Evolutionary conservation across 2,113 vertebrate genomes (phyloP).

Genomic region (Cavia aperea): DNA sequence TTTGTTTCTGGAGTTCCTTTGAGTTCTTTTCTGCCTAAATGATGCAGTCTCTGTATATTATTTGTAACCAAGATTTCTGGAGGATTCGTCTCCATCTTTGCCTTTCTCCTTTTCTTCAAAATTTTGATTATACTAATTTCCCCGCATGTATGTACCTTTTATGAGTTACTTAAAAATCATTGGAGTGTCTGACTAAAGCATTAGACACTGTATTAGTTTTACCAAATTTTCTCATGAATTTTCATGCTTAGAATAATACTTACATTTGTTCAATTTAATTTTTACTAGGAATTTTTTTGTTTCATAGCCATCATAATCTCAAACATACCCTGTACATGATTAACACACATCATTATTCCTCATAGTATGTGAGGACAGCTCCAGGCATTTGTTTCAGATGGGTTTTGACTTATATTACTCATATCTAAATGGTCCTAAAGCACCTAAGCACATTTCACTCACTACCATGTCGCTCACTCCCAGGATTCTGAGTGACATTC

Average conservation of each 20-base stretch:
- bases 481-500: neutral
- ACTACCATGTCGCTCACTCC: neutral
- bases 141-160: neutral
- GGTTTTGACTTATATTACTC: constrained; percentile 36
- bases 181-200: neutral
- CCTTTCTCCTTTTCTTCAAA: neutral
- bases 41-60: neutral
- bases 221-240: neutral
- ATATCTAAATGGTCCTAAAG: neutral
- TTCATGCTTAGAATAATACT: constrained; percentile 17
- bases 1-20: neutral
- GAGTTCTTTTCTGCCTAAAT: neutral
- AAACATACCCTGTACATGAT: neutral
- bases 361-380: neutral
- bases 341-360: neutral
- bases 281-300: neutral
- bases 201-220: neutral
- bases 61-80: neutral
- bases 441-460: neutral
- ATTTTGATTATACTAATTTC: constrained; percentile 41
- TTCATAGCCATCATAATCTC: neutral
- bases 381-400: constrained; percentile 38
- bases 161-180: neutral
- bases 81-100: neutral
- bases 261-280: constrained; percentile 3